Conservation (phyloP, 1,140 invertebrate genomes). For the Bursaphelenchus mucronatus region DNA sequence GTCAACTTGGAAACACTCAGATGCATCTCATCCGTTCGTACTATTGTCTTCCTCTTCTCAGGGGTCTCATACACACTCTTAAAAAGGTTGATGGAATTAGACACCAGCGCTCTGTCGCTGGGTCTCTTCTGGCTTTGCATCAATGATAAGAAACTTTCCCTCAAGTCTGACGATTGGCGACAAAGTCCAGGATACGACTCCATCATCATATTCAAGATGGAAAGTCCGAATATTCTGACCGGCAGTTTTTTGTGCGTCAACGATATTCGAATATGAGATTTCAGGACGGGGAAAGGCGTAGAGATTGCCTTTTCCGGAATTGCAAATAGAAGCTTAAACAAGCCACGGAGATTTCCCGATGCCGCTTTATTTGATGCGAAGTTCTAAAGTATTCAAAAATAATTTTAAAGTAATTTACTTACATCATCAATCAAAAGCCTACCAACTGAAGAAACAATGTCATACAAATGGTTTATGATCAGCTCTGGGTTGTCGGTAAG, state of each 20-base stretch:
- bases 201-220: constrained; percentile 23
- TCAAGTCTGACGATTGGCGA: constrained; percentile 14
- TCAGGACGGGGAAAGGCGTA: constrained; percentile 26
- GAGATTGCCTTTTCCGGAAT: constrained; percentile 15
- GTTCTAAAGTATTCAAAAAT: constrained; percentile 11
- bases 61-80: constrained; percentile 21
- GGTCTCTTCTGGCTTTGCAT: constrained; percentile 25
- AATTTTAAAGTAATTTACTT: constrained; percentile 18
- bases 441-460: constrained; percentile 35
- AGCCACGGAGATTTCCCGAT: constrained; percentile 26
- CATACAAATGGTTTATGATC: constrained; percentile 24
- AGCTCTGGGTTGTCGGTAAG: constrained; percentile 25
- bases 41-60: neutral
- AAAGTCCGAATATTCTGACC: constrained; percentile 28
- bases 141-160: constrained; percentile 28
- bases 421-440: constrained; percentile 31
- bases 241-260: constrained; percentile 18
- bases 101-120: neutral
- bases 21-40: too few relatives aligned
- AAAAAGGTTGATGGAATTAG: constrained; percentile 24
- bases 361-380: constrained; percentile 16
- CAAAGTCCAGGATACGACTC: constrained; percentile 23
- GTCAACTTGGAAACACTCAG: too few relatives aligned
- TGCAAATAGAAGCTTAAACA: constrained; percentile 11
- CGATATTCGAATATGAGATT: constrained; percentile 25